Evolutionary conservation across 2,113 vertebrate species (phyloP), one percentile per base, ranked within the genome.

Genomic region (Rhabdornis inornatus): DNA sequence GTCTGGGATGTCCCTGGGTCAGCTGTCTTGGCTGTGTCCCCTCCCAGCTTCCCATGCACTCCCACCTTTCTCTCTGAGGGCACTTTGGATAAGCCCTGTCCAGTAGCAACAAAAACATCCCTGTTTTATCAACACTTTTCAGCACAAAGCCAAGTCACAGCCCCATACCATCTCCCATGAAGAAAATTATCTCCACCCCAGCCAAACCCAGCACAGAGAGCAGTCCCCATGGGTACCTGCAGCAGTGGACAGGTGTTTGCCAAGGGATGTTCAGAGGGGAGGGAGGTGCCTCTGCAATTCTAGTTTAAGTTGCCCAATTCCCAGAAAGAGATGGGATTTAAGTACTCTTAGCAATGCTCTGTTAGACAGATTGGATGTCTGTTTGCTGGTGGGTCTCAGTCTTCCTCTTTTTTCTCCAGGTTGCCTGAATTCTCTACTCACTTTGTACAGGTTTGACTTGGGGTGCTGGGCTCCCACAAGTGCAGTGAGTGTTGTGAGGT

Each of bases 371-470:
- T 15, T n/a, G 9, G 52, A 15, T 63, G 28, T 44, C 15, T 61
- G 50, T 85, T 61, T 78, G 52, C 57, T 82, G 33, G 3, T 59
- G 25, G 3, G 2, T 79, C 4, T 66, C 12, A 28, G 10, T 63
- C 50, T 44, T 39, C 8, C 5, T 7, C 7, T 19, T 14, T 40
- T 60, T 75, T 35, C 37, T 78, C 6, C 12, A 15, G 16, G 4
- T 10, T 87, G 28, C 49, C 25, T 72, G 35, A 53, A 28, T 78
- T 90, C 19, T 13, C 27, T 2, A 0, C 27, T 84, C 27, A 1
- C 7, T 30, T 64, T n/a, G 1, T 0, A 7, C 0, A 3, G 23
- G 9, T 21, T 55, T 87, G 71, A 5, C 30, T 6, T 5, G 33
- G 68, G 53, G 11, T 69, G 40, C 56, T 75, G 63, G 3, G 30